Conservation (phyloP, 2,113 vertebrate species). For the Amazona guildingii region DNA sequence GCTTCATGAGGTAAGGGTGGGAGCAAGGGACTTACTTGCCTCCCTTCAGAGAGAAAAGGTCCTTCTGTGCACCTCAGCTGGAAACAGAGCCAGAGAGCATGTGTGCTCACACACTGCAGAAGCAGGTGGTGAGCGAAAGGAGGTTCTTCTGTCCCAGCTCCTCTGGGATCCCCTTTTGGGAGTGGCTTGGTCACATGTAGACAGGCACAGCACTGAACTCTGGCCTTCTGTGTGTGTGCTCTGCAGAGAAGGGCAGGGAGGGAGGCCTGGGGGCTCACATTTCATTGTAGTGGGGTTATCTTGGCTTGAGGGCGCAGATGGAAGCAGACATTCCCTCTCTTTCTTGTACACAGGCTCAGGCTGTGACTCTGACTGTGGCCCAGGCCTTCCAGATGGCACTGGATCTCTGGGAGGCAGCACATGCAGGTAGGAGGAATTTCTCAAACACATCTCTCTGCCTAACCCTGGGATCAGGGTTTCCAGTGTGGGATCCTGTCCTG, state of each 20-base stretch:
- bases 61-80: neutral
- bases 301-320: neutral
- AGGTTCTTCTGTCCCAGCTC: neutral
- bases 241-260: neutral
- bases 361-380: conserved; percentile 89
- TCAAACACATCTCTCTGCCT: neutral
- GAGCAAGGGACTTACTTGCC: neutral
- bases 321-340: neutral
- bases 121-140: neutral
- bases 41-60: neutral
- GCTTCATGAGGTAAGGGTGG: neutral
- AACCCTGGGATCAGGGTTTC: neutral
- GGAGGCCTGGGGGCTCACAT: neutral
- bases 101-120: neutral
- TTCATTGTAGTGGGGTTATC: neutral
- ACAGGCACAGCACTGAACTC: neutral
- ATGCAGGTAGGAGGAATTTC: conserved; percentile 77
- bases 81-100: neutral
- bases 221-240: neutral
- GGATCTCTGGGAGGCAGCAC: conserved; percentile 87
- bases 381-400: conserved; percentile 91
- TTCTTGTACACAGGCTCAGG: conserved; percentile 79
- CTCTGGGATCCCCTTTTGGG: neutral
- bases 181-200: neutral
- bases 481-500: neutral